These are phyloP conservation scores for Pachypanchax playfairii DNA, from an alignment of 2,113 vertebrate species.

Conservation along the genomic window DNA sequence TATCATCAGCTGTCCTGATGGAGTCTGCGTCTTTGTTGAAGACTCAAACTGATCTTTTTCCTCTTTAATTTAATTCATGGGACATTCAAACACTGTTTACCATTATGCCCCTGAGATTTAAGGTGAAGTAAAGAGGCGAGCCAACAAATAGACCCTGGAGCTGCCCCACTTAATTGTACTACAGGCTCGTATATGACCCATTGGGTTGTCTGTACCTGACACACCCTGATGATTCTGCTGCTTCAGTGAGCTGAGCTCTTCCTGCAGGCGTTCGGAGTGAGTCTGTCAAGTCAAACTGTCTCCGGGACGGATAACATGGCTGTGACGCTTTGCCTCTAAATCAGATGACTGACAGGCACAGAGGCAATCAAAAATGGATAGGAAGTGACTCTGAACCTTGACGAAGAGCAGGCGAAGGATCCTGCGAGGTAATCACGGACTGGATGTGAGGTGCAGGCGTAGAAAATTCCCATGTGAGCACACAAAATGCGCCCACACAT, in stretches of 20 bases:
- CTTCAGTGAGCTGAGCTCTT: slow-evolving; percentile 37
- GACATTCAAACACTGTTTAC: background rate
- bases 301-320: slow-evolving; percentile 43
- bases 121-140: background rate
- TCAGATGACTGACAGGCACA: slow-evolving; percentile 54
- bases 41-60: no score
- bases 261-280: slow-evolving; percentile 42
- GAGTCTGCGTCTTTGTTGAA: no score
- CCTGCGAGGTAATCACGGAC: slow-evolving; percentile 20
- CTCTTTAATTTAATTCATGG: no score
- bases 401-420: slow-evolving; percentile 10
- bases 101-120: background rate
- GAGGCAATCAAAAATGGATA: slow-evolving; percentile 52
- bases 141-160: background rate
- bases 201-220: slow-evolving; percentile 36
- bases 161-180: background rate
- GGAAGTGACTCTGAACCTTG: slow-evolving; percentile 30
- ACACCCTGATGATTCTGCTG: slow-evolving; percentile 42
- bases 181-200: slow-evolving; percentile 3
- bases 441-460: slow-evolving; percentile 7
- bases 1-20: no score
- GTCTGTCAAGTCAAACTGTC: slow-evolving; percentile 60
- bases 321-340: slow-evolving; percentile 28
- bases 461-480: slow-evolving; percentile 20
- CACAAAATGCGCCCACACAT: slow-evolving; percentile 13